phyloP scores from a whole-genome alignment of 2,113 vertebrate genomes.

The Platycercus adscitus region DNA sequence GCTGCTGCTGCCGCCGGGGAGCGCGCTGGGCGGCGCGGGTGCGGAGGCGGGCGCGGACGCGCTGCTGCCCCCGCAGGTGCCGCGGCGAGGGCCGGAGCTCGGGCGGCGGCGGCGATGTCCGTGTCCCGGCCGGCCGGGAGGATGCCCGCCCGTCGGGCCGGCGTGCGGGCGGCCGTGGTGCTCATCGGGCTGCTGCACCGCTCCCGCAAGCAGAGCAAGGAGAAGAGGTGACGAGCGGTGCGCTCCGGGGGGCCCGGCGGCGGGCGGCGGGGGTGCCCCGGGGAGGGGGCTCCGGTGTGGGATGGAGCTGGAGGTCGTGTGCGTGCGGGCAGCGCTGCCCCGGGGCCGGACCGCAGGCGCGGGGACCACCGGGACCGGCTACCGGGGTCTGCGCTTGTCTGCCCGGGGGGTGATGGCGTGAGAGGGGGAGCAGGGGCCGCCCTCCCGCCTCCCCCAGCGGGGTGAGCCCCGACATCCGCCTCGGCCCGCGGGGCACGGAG shows the following conservation, averaged over 20 bases:
- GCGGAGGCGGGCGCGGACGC: not conserved
- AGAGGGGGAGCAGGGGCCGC: not conserved
- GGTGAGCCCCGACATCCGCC: not conserved
- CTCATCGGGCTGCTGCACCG: slow-evolving; percentile 94
- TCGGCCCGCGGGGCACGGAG: not conserved
- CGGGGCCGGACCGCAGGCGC: not conserved
- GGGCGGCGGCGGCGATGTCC: slow-evolving; percentile 62
- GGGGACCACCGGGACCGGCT: not conserved
- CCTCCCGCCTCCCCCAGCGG: fast-evolving
- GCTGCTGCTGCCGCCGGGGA: not conserved
- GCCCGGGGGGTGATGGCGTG: no score
- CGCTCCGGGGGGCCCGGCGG: not conserved
- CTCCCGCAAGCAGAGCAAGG: slow-evolving; percentile 86
- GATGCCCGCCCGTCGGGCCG: slow-evolving; percentile 87
- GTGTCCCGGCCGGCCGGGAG: slow-evolving; percentile 78
- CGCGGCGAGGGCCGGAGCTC: not conserved
- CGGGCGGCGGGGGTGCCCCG: not conserved
- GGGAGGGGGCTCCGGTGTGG: not conserved
- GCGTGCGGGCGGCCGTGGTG: slow-evolving; percentile 91
- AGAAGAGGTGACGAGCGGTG: slow-evolving; percentile 71
- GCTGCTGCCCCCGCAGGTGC: no score
- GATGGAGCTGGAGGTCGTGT: not conserved
- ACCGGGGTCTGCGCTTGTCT: not conserved
- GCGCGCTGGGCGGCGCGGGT: not conserved
- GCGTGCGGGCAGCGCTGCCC: not conserved